Evolutionary conservation across 2,113 vertebrate species (phyloP).

Genomic region (Vidua chalybeata): DNA sequence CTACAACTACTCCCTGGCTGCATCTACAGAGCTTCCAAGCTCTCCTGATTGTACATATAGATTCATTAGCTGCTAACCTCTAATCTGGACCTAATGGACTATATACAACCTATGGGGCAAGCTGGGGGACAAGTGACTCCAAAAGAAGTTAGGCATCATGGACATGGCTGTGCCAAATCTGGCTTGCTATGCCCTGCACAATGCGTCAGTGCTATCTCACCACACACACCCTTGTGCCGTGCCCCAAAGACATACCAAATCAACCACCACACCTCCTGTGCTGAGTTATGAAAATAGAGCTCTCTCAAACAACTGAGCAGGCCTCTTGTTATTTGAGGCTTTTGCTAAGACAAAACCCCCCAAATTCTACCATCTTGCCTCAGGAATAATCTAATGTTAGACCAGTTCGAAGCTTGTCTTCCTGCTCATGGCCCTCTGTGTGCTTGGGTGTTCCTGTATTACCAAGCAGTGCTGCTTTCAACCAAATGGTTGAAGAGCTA

Average conservation of each 20-base stretch:
- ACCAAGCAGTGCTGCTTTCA: neutral
- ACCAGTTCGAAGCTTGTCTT: neutral
- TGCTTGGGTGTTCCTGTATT: neutral
- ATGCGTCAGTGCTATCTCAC: constrained; percentile 12
- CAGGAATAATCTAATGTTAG: neutral
- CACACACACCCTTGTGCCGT: constrained; percentile 48
- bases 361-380: neutral
- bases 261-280: constrained; percentile 45
- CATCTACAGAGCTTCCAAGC: neutral
- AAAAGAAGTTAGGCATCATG: neutral
- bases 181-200: neutral
- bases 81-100: neutral
- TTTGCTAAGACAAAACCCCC: neutral
- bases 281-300: neutral
- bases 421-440: neutral
- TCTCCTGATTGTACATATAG: neutral
- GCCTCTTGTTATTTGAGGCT: neutral
- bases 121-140: neutral
- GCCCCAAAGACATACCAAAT: constrained; percentile 56
- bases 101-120: accelerated
- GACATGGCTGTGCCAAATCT: constrained; percentile 1
- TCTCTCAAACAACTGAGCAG: neutral
- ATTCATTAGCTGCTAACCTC: neutral
- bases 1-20: neutral
- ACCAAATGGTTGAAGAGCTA: neutral